Evolutionary conservation across 1,140 invertebrate genomes (phyloP).

Genomic region (Samia ricini): DNA sequence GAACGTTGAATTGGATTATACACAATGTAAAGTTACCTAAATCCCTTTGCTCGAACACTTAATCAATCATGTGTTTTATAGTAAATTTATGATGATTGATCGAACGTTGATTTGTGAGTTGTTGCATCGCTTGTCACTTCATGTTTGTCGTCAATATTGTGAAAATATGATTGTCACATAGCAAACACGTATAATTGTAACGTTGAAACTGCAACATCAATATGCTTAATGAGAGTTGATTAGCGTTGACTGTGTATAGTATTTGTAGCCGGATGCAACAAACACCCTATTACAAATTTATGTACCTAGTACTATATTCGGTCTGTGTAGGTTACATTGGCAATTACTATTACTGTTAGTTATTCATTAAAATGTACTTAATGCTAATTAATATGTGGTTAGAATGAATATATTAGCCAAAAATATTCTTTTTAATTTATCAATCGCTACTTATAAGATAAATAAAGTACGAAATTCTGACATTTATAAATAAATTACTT

Average conservation of each 20-base stretch:
- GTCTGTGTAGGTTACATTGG: constrained; percentile 1
- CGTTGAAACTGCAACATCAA: constrained; percentile 48
- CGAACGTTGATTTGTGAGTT: constrained; percentile 7
- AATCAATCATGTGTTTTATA: background rate
- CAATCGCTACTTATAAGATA: background rate
- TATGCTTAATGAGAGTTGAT: constrained; percentile 62
- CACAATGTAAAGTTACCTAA: constrained; percentile 28
- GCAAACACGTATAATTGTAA: constrained; percentile 59
- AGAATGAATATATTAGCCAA: background rate
- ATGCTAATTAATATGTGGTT: background rate
- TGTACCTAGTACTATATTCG: constrained; percentile 3
- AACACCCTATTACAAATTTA: constrained; percentile 30
- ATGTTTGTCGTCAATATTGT: constrained; percentile 16
- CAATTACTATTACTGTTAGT: constrained; percentile 1
- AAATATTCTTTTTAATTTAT: background rate
- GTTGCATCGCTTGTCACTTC: constrained; percentile 5
- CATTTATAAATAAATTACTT: background rate
- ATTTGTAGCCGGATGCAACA: constrained; percentile 23
- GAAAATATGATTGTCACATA: constrained; percentile 38
- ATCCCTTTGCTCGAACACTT: constrained; percentile 8
- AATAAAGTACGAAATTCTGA: background rate
- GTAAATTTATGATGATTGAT: background rate
- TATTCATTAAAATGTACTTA: background rate
- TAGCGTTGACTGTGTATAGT: constrained; percentile 37
- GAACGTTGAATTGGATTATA: constrained; percentile 28